Percentiles rank a stretch among this genome's conserved stretches.
Evolutionary conservation across 2,888 invertebrate species (phyloP).

Genomic region (Thereva unica): DNA sequence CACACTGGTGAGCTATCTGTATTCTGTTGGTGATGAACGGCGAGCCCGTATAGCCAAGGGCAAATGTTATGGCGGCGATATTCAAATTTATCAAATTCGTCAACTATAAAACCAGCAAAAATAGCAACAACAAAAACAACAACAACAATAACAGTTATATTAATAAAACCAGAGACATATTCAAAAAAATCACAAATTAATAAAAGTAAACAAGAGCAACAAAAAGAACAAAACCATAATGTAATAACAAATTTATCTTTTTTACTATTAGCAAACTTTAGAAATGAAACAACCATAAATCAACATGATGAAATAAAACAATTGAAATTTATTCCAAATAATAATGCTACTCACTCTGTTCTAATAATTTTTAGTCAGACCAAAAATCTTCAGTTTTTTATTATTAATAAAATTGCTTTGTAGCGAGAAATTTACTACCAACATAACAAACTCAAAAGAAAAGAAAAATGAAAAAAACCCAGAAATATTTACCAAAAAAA

Average conservation of each 20-base stretch:
- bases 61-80: constrained; percentile 40
- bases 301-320: constrained; percentile 5
- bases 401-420: too few relatives aligned
- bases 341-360: constrained; percentile 9
- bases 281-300: constrained; percentile 25
- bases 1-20: constrained; percentile 77
- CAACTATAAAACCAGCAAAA: constrained; percentile 21
- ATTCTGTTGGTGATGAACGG: constrained; percentile 74
- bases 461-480: too few relatives aligned
- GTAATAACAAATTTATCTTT: constrained; percentile 38
- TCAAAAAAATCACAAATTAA: not conserved
- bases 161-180: constrained; percentile 18
- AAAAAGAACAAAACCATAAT: constrained; percentile 37
- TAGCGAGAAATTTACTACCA: too few relatives aligned
- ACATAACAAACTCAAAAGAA: too few relatives aligned
- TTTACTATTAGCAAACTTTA: constrained; percentile 37
- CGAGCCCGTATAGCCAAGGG: constrained; percentile 41
- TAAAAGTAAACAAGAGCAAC: constrained; percentile 21
- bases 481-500: too few relatives aligned
- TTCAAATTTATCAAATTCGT: constrained; percentile 31
- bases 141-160: constrained; percentile 19
- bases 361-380: constrained; percentile 37
- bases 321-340: constrained; percentile 4
- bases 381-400: constrained; percentile 34
- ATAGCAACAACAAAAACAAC: constrained; percentile 28